Evolutionary conservation across 2,797 vertebrate species (phyloP).

Genomic region (Loriculus beryllinus): DNA sequence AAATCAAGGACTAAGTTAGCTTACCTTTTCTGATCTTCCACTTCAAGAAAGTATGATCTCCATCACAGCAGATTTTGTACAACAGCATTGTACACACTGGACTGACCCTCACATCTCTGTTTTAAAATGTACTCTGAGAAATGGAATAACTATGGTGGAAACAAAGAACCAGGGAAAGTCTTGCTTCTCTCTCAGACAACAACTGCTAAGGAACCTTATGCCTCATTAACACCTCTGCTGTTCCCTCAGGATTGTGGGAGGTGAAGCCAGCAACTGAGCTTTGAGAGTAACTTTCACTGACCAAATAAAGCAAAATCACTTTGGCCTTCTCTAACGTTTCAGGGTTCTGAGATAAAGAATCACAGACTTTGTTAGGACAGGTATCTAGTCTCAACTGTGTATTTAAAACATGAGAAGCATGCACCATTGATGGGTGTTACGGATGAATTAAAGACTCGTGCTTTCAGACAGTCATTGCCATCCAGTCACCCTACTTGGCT

Average conservation of each 20-base stretch:
- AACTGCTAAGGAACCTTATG: neutral
- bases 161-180: neutral
- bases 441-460: rapidly evolving
- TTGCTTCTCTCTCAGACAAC: neutral
- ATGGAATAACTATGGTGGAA: neutral
- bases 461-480: neutral
- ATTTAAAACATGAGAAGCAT: neutral
- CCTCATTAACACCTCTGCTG: neutral
- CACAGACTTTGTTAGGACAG: neutral
- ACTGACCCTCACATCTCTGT: neutral
- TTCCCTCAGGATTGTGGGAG: neutral
- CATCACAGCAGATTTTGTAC: neutral
- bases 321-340: neutral
- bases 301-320: neutral
- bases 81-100: neutral
- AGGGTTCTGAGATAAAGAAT: neutral
- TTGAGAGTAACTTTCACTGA: neutral
- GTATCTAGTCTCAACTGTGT: neutral
- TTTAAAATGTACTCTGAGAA: neutral
- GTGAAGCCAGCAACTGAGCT: neutral
- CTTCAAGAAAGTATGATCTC: neutral
- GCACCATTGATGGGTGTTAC: neutral
- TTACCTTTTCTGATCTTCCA: neutral
- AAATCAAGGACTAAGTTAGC: neutral
- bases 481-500: neutral